Percentiles rank a stretch among this genome's conserved stretches.
These are phyloP conservation scores for Drosophila demipolita DNA, from an alignment of 2,888 invertebrate species.

Conservation along the genomic window DNA sequence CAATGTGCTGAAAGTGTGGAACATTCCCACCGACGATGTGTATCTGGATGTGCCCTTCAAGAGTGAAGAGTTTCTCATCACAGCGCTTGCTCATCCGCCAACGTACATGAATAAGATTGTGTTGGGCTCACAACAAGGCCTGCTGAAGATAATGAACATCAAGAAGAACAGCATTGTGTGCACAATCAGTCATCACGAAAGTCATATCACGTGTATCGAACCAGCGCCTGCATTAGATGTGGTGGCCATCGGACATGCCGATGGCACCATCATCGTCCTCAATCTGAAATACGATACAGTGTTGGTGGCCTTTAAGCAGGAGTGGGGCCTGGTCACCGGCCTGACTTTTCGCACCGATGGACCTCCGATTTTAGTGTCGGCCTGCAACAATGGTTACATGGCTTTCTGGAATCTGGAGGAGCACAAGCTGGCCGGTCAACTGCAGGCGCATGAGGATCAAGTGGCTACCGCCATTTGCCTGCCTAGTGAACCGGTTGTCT, in stretches of 20 bases:
- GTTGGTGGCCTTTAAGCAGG: constrained; percentile 94
- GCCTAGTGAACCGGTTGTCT: constrained; percentile 94
- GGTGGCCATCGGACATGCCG: constrained; percentile 93
- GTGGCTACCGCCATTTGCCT: constrained; percentile 94
- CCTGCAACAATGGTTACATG: constrained; percentile 92
- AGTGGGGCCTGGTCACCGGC: constrained; percentile 94
- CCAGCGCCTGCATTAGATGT: constrained; percentile 97
- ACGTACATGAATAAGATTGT: constrained; percentile 98
- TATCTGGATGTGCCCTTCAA: constrained; percentile 90
- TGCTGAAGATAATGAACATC: constrained; percentile 95
- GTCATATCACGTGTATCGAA: constrained; percentile 90
- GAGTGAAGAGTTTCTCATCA: constrained; percentile 90
- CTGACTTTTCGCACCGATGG: constrained; percentile 95
- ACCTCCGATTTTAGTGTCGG: constrained; percentile 93
- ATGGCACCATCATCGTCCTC: constrained; percentile 93
- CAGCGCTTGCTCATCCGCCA: constrained; percentile 94
- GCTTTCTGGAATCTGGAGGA: constrained; percentile 97
- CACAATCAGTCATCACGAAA: constrained; percentile 87
- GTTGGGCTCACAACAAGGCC: constrained; percentile 93
- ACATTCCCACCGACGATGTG: constrained; percentile 90
- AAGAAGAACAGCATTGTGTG: constrained; percentile 91
- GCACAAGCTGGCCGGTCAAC: constrained; percentile 90
- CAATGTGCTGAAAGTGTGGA: constrained; percentile 93
- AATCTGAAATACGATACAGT: constrained; percentile 94
- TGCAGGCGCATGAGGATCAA: constrained; percentile 91